phyloP scores from a whole-genome alignment of 2,888 invertebrate genomes.

The Watsonalla binaria region DNA sequence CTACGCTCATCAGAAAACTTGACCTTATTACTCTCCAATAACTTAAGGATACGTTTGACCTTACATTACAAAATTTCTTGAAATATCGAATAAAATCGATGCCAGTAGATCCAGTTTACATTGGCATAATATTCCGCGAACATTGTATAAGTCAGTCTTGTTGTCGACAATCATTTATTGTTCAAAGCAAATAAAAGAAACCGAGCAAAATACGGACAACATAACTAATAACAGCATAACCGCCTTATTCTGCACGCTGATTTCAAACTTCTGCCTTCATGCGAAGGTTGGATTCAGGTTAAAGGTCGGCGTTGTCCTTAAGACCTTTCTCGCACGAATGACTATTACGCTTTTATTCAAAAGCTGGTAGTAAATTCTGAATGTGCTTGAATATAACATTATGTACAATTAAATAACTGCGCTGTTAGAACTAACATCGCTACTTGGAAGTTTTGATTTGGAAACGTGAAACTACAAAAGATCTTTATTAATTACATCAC shows the following conservation, averaged over 20 bases:
- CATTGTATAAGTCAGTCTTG: conserved; percentile 48
- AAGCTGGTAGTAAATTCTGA: conserved; percentile 57
- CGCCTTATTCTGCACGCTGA: conserved; percentile 13
- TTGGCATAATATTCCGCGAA: conserved; percentile 48
- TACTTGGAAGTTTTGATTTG: neutral
- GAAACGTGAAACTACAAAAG: no score
- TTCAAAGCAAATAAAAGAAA: conserved; percentile 65
- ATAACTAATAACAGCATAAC: conserved; percentile 29
- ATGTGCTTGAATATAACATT: conserved; percentile 51
- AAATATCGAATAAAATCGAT: conserved; percentile 56
- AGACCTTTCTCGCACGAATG: conserved; percentile 19
- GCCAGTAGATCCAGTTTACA: conserved; percentile 36
- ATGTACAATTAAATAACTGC: conserved; percentile 47
- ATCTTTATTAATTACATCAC: no score
- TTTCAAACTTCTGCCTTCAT: conserved; percentile 12
- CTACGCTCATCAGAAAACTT: conserved; percentile 21
- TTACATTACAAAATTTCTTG: conserved; percentile 42
- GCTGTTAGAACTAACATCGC: conserved; percentile 20
- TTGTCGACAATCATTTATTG: conserved; percentile 64
- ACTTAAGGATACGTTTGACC: conserved; percentile 30
- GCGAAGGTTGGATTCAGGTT: conserved; percentile 28
- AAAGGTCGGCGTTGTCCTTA: conserved; percentile 13
- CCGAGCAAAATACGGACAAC: conserved; percentile 34
- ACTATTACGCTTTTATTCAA: conserved; percentile 63
- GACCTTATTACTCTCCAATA: conserved; percentile 32